phyloP scores from a whole-genome alignment of 2,113 vertebrate species.

The Eublepharis macularius region DNA sequence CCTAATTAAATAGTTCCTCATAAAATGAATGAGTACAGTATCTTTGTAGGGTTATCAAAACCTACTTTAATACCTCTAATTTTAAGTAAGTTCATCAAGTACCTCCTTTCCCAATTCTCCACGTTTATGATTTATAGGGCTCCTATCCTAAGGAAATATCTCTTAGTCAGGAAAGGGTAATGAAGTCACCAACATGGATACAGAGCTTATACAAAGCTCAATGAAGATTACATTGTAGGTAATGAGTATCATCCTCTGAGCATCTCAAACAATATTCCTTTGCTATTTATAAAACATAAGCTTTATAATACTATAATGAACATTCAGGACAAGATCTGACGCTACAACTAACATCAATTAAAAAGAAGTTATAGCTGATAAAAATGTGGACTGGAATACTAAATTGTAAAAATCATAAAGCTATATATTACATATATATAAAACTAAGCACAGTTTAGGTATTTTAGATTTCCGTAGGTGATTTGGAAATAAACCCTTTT shows the following conservation, averaged over 20 bases:
- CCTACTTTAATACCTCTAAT: neutral
- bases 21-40: neutral
- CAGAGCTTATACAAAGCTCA: neutral
- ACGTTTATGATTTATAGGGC: neutral
- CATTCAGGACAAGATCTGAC: neutral
- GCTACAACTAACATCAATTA: neutral
- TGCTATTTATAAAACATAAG: neutral
- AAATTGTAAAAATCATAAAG: neutral
- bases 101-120: neutral
- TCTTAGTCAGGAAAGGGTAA: neutral
- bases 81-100: neutral
- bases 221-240: neutral
- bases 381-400: neutral
- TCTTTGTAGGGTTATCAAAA: neutral
- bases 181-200: neutral
- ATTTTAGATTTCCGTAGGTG: neutral
- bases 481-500: neutral
- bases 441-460: neutral
- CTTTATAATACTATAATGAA: neutral
- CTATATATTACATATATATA: neutral
- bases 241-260: neutral
- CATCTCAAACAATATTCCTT: neutral
- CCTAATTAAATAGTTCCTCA: neutral
- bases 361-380: neutral
- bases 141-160: neutral